A percentile compares a stretch with the other conserved stretches of the same genome.
phyloP scores from a whole-genome alignment of 92 coral and sea anemone species.

The Pocillopora grandis region DNA sequence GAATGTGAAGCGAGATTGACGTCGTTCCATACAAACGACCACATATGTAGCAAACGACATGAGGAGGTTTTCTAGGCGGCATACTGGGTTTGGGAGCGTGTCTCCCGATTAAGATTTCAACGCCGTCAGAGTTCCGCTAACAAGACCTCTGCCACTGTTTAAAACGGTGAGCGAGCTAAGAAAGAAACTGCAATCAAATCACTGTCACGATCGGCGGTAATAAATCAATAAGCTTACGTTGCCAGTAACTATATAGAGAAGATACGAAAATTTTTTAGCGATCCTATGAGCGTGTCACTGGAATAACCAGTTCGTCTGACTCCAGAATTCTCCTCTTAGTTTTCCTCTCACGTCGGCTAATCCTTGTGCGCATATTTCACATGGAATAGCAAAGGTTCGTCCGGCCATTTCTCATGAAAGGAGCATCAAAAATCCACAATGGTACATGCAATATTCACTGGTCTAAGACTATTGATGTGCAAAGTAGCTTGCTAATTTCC shows the following conservation, averaged over 20 bases:
- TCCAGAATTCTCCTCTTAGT: no score
- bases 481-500: conserved; percentile 25
- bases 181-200: not conserved
- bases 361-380: not conserved
- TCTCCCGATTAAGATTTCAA: not conserved
- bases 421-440: not conserved
- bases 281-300: no score
- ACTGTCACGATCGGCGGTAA: not conserved
- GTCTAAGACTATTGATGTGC: not conserved
- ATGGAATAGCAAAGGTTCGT: not conserved
- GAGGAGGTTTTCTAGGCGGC: conserved; percentile 84
- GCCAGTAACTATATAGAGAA: not conserved
- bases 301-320: not conserved
- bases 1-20: conserved; percentile 84
- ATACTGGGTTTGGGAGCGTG: not conserved
- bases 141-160: not conserved
- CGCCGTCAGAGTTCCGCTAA: not conserved
- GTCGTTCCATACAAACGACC: conserved; percentile 96
- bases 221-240: not conserved
- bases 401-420: not conserved
- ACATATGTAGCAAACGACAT: conserved; percentile 92
- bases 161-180: not conserved
- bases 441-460: conserved; percentile 1
- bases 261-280: no score
- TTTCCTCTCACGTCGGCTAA: not conserved